phyloP scores from a whole-genome alignment of 2,113 vertebrate genomes.

The Willisornis vidua region DNA sequence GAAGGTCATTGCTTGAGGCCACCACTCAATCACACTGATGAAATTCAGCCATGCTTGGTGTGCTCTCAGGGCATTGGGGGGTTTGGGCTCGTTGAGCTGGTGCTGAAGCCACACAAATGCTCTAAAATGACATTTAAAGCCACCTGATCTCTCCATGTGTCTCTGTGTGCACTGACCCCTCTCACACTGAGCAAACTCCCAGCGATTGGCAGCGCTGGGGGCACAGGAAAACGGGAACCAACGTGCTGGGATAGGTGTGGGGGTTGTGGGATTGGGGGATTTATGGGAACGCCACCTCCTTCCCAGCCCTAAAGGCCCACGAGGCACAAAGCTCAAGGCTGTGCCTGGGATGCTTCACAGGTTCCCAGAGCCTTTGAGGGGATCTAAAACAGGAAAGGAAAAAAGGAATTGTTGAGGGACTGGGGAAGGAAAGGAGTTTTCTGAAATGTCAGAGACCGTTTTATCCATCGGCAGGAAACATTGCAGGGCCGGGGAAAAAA shows the following conservation, averaged over 20 bases:
- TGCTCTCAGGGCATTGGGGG: neutral
- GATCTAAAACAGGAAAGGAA: neutral
- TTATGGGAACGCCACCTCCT: neutral
- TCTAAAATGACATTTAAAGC: neutral
- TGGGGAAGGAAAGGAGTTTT: neutral
- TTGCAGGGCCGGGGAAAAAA: neutral
- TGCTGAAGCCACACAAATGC: neutral
- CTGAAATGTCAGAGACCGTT: neutral
- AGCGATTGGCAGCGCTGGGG: fast-evolving
- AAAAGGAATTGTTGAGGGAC: neutral
- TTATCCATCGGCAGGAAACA: neutral
- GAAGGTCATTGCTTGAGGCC: neutral
- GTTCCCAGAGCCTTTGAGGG: neutral
- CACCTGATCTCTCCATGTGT: neutral
- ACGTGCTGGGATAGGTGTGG: fast-evolving
- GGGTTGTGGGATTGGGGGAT: neutral
- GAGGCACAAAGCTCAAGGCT: neutral
- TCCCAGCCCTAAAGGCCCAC: neutral
- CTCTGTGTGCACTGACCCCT: neutral
- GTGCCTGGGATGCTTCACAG: neutral
- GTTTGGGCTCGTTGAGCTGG: neutral
- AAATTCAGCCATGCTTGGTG: neutral
- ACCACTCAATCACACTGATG: fast-evolving
- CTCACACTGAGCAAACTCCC: neutral
- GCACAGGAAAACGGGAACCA: neutral